A percentile compares a stretch with the other conserved stretches of the same genome.
These are phyloP conservation scores for Heteractis magnifica DNA, from an alignment of 92 coral and sea anemone species.

Conservation along the genomic window DNA sequence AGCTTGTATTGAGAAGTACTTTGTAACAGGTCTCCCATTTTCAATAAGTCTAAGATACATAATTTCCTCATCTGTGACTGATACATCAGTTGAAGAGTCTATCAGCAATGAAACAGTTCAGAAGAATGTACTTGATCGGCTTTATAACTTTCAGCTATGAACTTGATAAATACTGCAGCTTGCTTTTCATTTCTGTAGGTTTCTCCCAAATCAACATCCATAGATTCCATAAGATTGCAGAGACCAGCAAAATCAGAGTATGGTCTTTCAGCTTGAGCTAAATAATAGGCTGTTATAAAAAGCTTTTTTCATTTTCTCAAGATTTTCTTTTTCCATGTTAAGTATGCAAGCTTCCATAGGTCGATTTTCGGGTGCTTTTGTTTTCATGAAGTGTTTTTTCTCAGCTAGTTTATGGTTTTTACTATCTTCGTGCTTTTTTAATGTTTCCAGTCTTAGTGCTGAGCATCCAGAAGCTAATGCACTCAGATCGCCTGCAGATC, in stretches of 20 bases:
- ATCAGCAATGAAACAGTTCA: slow-evolving; percentile 21
- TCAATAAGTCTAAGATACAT: slow-evolving; percentile 43
- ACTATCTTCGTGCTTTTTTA: slow-evolving; percentile 48
- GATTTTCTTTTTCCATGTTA: slow-evolving; percentile 55
- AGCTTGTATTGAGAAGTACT: slow-evolving; percentile 45
- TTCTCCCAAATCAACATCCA: slow-evolving; percentile 43
- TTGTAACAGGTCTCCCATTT: slow-evolving; percentile 30
- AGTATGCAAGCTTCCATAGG: slow-evolving; percentile 51
- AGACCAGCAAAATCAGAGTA: slow-evolving; percentile 43
- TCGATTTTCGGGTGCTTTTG: slow-evolving; percentile 39
- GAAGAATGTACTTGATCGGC: slow-evolving; percentile 33
- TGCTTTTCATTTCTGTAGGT: slow-evolving; percentile 51
- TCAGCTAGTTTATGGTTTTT: slow-evolving; percentile 33
- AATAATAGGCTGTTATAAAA: slow-evolving; percentile 46
- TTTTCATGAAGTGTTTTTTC: slow-evolving; percentile 30
- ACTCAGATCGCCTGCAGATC: slow-evolving; percentile 29
- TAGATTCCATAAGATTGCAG: slow-evolving; percentile 34
- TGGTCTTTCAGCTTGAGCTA: slow-evolving; percentile 52
- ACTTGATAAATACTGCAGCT: slow-evolving; percentile 39
- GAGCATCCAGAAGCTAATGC: slow-evolving; percentile 43
- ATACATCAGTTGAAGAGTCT: slow-evolving; percentile 45
- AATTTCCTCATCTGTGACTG: slow-evolving; percentile 38
- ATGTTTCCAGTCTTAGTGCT: slow-evolving; percentile 49
- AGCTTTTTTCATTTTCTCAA: slow-evolving; percentile 48
- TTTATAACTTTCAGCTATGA: slow-evolving; percentile 41